These are phyloP conservation scores for Prenolepis imparis DNA, from an alignment of 2,888 invertebrate species.

Conservation along the genomic window DNA sequence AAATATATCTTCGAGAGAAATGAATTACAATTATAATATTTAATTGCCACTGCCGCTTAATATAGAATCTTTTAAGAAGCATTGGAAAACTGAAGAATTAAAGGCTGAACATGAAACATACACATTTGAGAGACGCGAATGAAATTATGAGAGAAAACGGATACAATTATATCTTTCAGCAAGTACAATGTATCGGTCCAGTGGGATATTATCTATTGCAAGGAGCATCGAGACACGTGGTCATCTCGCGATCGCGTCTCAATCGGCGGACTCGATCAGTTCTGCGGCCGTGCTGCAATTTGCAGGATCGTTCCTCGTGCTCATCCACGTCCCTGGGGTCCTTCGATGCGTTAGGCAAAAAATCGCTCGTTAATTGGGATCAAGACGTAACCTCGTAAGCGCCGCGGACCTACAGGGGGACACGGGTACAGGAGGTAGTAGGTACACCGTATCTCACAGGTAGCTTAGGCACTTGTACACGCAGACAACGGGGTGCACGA, in stretches of 20 bases:
- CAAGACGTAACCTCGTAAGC: slow-evolving; percentile 78
- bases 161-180: slow-evolving; percentile 26
- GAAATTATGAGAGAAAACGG: neutral
- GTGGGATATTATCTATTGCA: slow-evolving; percentile 58
- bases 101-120: neutral
- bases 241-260: slow-evolving; percentile 51
- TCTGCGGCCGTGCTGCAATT: slow-evolving; percentile 63
- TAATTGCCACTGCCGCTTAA: neutral
- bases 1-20: slow-evolving; percentile 5
- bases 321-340: slow-evolving; percentile 21
- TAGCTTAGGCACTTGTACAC: slow-evolving; percentile 59
- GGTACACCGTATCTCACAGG: slow-evolving; percentile 76
- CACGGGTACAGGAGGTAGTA: slow-evolving; percentile 74
- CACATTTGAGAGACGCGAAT: neutral
- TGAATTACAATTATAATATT: neutral
- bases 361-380: slow-evolving; percentile 79
- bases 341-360: slow-evolving; percentile 64
- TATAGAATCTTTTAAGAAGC: neutral
- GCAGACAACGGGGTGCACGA: slow-evolving; percentile 45
- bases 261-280: slow-evolving; percentile 52
- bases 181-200: slow-evolving; percentile 67
- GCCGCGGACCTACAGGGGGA: slow-evolving; percentile 74
- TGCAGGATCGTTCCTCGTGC: slow-evolving; percentile 70
- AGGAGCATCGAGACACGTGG: slow-evolving; percentile 26
- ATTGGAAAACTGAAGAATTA: neutral